Base-by-base conservation (phyloP, 2,113 vertebrate genomes). In the Melozone crissalis region DNA sequence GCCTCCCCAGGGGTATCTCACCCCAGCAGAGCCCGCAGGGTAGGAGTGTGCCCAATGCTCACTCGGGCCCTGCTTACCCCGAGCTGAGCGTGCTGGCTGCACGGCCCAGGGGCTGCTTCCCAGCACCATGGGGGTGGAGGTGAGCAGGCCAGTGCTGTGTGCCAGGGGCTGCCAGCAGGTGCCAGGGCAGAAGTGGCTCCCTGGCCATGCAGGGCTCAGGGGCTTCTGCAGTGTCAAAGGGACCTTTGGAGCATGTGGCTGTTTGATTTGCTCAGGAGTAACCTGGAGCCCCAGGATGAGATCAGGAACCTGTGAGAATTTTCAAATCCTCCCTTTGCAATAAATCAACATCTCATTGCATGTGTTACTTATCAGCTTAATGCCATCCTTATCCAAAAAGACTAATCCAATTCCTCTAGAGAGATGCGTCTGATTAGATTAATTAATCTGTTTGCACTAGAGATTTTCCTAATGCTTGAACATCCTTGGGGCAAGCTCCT, bases 291-390 rank as follows among this genome's bases (percentile, higher is more conserved):
- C 73, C 68, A 47, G 78, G 72, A 77, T 43, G 58, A 84, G 86
- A 63, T 66, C 87, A 47, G 37, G 80, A 87, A 89, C 76, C 77
- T n/a, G n/a, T 59, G 90, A 87, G 96, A 91, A 84, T 55, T 85
- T 67, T 91, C 78, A 91, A 84, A 92, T 55, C 19, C 51, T 89
- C 75, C 85, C 79, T 94, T 89, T 92, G 79, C 90, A 95, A 96
- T 96, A 96, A 94, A 93, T 95, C 96, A 95, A 83, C 92, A 94
- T 96, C 96, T 97, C 77, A 83, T 84, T 91, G 93, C 79, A 85
- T 83, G 81, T 80, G 89, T 86, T 92, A 93, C 51, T 82, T 87
- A 89, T 89, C 94, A 73, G 73, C 61, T 95, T 88, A 94, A 97
- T 82, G 63, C 85, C 79, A 94, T 90, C 77, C 95, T 96, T 95